Conservation (phyloP, 2,888 invertebrate genomes). For the Microctonus hyperodae region DNA sequence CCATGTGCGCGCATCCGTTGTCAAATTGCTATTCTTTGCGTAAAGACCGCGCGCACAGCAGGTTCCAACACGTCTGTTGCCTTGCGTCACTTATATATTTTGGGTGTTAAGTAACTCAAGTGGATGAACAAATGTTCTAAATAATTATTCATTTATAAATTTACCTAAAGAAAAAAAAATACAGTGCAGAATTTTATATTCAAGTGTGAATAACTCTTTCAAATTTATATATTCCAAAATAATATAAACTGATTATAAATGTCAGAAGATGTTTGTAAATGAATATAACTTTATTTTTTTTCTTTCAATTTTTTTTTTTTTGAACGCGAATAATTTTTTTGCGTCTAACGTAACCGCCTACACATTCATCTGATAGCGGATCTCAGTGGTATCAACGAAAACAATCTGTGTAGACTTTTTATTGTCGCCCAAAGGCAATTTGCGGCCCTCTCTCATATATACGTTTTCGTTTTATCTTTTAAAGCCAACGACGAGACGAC, state of each 20-base stretch:
- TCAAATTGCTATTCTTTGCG: neutral
- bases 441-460: neutral
- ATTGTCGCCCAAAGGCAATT: slow-evolving; percentile 6
- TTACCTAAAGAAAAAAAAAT: neutral
- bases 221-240: too few relatives aligned
- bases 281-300: neutral
- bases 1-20: neutral
- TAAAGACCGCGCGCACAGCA: neutral
- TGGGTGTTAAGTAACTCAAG: neutral
- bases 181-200: too few relatives aligned
- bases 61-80: neutral
- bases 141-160: neutral
- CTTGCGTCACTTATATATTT: neutral
- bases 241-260: slow-evolving; percentile 6
- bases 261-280: neutral
- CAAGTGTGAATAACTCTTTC: neutral
- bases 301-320: neutral
- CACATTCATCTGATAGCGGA: slow-evolving; percentile 2
- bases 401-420: neutral
- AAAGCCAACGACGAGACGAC: slow-evolving; percentile 10
- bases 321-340: neutral
- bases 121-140: neutral
- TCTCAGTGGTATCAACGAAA: slow-evolving; percentile 2
- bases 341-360: neutral
- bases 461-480: neutral